A percentile compares a stretch with the other conserved stretches of the same genome.
Conservation (phyloP, 2,113 vertebrate species). For the Oryctolagus cuniculus region DNA sequence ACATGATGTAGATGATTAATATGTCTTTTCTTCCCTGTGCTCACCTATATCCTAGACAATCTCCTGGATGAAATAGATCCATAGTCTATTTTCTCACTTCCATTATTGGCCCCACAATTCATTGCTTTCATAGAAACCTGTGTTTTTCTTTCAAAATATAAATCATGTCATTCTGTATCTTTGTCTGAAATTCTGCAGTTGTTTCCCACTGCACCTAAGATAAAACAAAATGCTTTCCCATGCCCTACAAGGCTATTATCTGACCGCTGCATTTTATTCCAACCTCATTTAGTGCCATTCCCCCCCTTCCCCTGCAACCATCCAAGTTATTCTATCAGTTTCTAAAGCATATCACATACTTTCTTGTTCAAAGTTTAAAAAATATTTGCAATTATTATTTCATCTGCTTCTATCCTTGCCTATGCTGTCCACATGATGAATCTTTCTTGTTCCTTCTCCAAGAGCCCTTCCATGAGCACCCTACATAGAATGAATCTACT, state of each 20-base stretch:
- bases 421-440: background rate
- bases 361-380: background rate
- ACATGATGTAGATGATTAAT: background rate
- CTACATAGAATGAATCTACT: background rate
- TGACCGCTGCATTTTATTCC: background rate
- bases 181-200: background rate
- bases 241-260: too few relatives aligned
- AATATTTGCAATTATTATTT: background rate
- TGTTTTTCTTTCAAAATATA: background rate
- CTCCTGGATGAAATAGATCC: background rate
- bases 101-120: background rate
- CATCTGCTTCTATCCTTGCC: background rate
- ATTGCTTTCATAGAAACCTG: background rate
- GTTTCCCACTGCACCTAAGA: background rate
- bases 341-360: background rate
- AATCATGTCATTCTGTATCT: background rate
- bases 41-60: accelerated
- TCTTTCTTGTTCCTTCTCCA: background rate
- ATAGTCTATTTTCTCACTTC: background rate
- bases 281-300: background rate
- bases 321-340: background rate
- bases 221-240: background rate
- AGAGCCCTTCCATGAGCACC: background rate
- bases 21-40: background rate
- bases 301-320: background rate